These are phyloP conservation scores for Grammomys dolichurus DNA, from an alignment of 2,113 vertebrate genomes.

Conservation along the genomic window DNA sequence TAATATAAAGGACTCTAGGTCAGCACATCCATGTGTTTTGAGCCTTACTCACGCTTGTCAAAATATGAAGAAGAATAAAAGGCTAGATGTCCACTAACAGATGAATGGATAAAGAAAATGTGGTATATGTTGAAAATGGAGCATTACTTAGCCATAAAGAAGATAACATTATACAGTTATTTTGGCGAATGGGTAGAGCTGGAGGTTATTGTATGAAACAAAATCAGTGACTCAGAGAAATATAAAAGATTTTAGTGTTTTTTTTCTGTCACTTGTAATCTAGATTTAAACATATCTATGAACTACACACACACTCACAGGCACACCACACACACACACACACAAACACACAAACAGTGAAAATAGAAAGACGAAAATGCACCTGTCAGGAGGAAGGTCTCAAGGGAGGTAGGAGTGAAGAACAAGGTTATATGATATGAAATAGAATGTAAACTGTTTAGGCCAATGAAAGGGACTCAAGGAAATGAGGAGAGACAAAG, in stretches of 20 bases:
- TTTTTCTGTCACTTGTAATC: neutral
- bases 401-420: neutral
- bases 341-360: neutral
- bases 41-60: neutral
- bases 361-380: neutral
- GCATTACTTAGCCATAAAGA: neutral
- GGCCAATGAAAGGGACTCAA: neutral
- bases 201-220: neutral
- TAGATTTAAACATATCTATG: neutral
- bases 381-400: neutral
- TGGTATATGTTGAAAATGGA: neutral
- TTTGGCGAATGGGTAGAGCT: neutral
- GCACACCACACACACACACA: neutral
- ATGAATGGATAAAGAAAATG: neutral
- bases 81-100: neutral
- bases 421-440: neutral
- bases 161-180: neutral
- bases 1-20: neutral
- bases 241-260: neutral
- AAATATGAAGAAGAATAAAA: neutral
- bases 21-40: neutral
- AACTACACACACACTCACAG: neutral
- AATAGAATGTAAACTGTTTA: neutral
- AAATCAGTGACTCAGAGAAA: neutral
- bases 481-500: neutral